Base-by-base conservation (phyloP, 2,888 invertebrate species). In the Trileptium ribeirensis region DNA sequence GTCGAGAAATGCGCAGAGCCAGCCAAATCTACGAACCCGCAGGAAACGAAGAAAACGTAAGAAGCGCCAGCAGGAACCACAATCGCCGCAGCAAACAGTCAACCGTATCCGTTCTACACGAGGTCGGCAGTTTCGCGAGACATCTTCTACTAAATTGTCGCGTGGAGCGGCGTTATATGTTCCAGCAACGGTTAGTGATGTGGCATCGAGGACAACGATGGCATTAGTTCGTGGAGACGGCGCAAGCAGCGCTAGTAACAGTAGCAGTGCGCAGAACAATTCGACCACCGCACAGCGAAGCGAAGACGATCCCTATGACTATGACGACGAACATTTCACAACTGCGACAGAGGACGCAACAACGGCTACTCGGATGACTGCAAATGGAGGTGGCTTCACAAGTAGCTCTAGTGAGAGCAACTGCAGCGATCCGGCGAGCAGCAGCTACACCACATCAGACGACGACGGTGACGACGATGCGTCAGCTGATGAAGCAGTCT, bases 391-490 rank as follows among this genome's bases (percentile, higher is more conserved):
- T 51, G 51, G 24, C 51, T 8, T 51, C 8, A 51, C 51, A 8
- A 24, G 24, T 24, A 51, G 51, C 51, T 8, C 8, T 51, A n/a
- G n/a, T n/a, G n/a, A n/a, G n/a, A n/a, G n/a, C n/a, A n/a, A n/a
- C n/a, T n/a, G n/a, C n/a, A 24, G 24, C 24, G 51, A 51, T 51
- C 8, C 8, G 8, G 51, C 51, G 8, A 24, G 24, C 24, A 24
- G 24, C 24, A 24, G 24, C 24, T 8, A 51, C 24, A 24, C 8
- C 24, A 24, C 8, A 15, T 8, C 8, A 15, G 51, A 51, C 24
- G 51, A 51, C 51, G 51, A 78, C n/a, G 67, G 3, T 67, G 79
- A 78, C 64, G 79, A 78, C n/a, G 67, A 64, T 29, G 79, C 39
- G 8, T 67, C 64, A 31, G 40, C 34, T 24, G 79, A 78, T 64